Evolutionary conservation across 2,888 invertebrate genomes (phyloP).

Genomic region (Odontothrips loti): DNA sequence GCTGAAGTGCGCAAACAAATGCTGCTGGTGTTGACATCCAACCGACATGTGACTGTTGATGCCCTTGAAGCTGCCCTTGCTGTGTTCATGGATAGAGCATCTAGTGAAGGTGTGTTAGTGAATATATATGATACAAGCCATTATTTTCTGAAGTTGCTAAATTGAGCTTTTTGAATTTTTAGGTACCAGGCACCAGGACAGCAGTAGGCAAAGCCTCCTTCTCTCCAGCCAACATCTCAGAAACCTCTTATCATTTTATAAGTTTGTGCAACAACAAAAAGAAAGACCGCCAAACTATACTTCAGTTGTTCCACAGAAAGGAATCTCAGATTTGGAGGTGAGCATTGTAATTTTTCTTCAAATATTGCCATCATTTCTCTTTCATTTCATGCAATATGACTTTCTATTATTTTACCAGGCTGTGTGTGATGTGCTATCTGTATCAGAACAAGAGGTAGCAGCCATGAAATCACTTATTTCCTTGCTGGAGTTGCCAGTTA

Average conservation of each 20-base stretch:
- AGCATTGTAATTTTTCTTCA: background rate
- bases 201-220: background rate
- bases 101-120: conserved; percentile 9
- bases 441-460: conserved; percentile 47
- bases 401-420: conserved; percentile 36
- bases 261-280: conserved; percentile 37
- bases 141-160: background rate
- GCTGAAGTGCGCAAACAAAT: conserved; percentile 66
- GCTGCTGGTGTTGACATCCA: conserved; percentile 63
- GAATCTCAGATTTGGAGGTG: conserved; percentile 24
- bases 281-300: conserved; percentile 40
- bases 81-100: conserved; percentile 45
- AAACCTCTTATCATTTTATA: conserved; percentile 37
- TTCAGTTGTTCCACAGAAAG: conserved; percentile 35
- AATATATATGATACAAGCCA: background rate
- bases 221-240: conserved; percentile 34
- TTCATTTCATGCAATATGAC: background rate
- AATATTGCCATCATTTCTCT: background rate
- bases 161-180: background rate
- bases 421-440: conserved; percentile 41
- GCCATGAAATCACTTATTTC: conserved; percentile 34
- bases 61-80: conserved; percentile 53
- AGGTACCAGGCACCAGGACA: background rate
- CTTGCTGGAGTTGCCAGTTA: background rate
- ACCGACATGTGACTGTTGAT: conserved; percentile 60